These are phyloP conservation scores for Ptychadena robeensis DNA, from an alignment of 2,797 vertebrate genomes.

Conservation along the genomic window DNA sequence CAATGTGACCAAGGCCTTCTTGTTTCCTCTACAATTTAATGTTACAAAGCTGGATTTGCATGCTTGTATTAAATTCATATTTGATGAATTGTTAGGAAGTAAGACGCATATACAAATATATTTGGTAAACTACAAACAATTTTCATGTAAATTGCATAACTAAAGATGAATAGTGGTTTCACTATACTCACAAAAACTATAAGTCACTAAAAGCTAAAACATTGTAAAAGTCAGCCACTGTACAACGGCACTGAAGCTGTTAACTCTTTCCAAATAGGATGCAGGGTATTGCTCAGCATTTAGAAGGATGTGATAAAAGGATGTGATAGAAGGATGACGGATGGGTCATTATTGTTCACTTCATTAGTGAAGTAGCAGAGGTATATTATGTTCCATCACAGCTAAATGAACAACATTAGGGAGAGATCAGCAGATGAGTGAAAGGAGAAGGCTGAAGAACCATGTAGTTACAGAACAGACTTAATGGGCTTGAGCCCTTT, in stretches of 20 bases:
- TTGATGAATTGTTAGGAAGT: too few species aligned
- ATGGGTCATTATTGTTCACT: slow-evolving; percentile 15
- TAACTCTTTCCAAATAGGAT: background rate
- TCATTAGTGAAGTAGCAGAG: slow-evolving; percentile 26
- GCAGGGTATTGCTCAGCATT: background rate
- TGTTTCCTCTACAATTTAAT: too few species aligned
- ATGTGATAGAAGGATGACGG: slow-evolving; percentile 5
- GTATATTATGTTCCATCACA: slow-evolving; percentile 2
- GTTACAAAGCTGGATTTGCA: too few species aligned
- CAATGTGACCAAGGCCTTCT: too few species aligned
- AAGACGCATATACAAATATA: too few species aligned
- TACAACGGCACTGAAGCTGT: background rate
- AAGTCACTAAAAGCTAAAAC: too few species aligned
- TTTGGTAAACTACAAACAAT: too few species aligned
- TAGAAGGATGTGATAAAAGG: background rate
- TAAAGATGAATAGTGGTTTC: too few species aligned
- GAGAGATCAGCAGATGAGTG: background rate
- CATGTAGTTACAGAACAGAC: background rate
- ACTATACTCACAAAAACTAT: too few species aligned
- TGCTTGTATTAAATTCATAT: too few species aligned
- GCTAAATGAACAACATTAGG: background rate
- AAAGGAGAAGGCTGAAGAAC: slow-evolving; percentile 18
- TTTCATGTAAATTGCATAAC: too few species aligned
- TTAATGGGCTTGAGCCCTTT: slow-evolving; percentile 35
- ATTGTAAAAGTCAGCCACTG: background rate